Evolutionary conservation across 2,797 vertebrate species (phyloP).

Genomic region (Lutra lutra): DNA sequence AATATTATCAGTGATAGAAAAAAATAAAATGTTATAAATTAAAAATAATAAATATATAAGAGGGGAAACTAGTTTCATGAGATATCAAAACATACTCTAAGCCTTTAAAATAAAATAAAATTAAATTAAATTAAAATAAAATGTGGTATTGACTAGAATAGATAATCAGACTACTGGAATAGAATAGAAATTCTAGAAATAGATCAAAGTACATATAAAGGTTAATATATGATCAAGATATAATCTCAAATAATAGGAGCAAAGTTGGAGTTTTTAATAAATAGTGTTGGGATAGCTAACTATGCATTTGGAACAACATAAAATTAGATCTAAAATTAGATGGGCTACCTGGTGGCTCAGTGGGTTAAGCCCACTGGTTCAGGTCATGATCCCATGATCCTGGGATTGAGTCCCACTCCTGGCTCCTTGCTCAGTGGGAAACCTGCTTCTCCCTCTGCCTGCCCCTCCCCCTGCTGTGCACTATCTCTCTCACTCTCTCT

Average conservation of each 20-base stretch:
- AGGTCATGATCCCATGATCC: no score
- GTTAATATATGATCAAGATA: neutral
- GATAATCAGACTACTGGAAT: neutral
- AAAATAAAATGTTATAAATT: neutral
- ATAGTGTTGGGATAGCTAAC: neutral
- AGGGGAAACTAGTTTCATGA: neutral
- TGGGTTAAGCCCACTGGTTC: no score
- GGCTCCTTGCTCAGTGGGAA: no score
- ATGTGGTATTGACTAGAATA: neutral
- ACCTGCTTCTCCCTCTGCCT: no score
- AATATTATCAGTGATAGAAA: neutral
- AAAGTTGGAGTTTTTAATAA: neutral
- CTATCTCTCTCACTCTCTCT: no score
- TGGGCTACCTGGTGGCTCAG: no score
- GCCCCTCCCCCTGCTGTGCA: no score
- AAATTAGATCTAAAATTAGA: neutral
- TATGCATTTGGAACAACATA: neutral
- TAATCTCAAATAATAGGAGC: neutral
- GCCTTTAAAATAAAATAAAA: neutral
- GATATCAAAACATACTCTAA: neutral
- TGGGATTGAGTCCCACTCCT: no score
- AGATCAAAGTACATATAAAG: neutral
- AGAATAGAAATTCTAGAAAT: neutral
- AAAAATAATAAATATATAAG: neutral
- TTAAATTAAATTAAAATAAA: neutral